Base-by-base conservation (phyloP, 2,113 vertebrate genomes). In the Taxidea taxus region DNA sequence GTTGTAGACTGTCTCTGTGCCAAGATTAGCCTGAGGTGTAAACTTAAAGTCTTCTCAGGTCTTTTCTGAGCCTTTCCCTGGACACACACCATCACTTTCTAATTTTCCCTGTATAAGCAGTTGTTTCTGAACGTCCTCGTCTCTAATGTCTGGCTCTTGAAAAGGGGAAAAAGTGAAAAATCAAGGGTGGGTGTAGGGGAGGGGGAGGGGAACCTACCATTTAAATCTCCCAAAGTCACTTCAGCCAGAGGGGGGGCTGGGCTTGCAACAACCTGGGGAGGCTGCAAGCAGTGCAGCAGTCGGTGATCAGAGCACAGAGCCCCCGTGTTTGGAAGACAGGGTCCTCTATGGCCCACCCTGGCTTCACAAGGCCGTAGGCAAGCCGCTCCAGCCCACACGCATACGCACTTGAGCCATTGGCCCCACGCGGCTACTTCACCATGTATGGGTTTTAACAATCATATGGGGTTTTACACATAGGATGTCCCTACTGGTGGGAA, bases 401-500 rank as follows among this genome's bases (percentile, higher is more conserved):
- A 1, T 7, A 27, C 20, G 13, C 5, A 25, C 10, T 5, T 39
- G 31, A 44, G 31, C 0, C 6, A 3, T 6, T 3, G 44, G 54
- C 18, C 47, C 16, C 11, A 21, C 16, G 25, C 49, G 12, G 54
- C 25, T 31, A 25, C 27, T 62, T 34, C 51, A 14, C 51, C 42
- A 74, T 82, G 8, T 68, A 18, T 23, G 42, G 68, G 9, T n/a
- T 74, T 39, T 86, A 47, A 23, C 85, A 75, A n/a, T 77, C 58
- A 54, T 18, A 27, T 7, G 37, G 37, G 13, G 31, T 31, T 44
- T 78, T 39, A 7, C 44, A 23, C 16, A 23, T 9, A 13, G 58
- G 66, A 18, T 21, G 37, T 37, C 6, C 1, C 9, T 21, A 16
- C 2, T 70, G 21, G 2, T 0, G 2, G 70, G 49, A 8, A 4